Evolutionary conservation across 2,113 vertebrate genomes (phyloP), one percentile per base, ranked within the genome.

Genomic region (Mystacornis crossleyi): DNA sequence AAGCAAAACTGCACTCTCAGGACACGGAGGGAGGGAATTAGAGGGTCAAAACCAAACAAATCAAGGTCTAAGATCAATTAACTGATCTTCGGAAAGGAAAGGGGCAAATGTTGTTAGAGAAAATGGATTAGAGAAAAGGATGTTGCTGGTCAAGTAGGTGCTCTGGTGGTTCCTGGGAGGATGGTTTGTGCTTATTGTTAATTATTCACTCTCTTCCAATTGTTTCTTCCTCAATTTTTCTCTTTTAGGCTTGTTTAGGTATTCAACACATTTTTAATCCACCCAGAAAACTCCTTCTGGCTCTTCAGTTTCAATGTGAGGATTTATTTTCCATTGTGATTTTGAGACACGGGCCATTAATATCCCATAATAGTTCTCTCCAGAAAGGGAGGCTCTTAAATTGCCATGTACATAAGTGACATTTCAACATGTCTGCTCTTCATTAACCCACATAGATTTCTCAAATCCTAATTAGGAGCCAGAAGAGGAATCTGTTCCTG

Each of bases 391-490:
- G 33, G 42, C 8, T 85, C 26, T 50, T 82, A 65, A 95, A 95
- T 42, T 9, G 10, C 57, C 15, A 1, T 8, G n/a, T 36, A 28
- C 43, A 21, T 23, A n/a, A 90, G 54, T 3, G 28, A 93, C 75
- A 83, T 90, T 92, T 91, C 50, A 40, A 69, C 55, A 13, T 45
- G 83, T 89, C 65, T 89, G 38, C 72, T 84, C 48, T 71, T 95
- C 81, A 84, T 95, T 95, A 95, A 77, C n/a, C 62, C 40, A 8
- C 29, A 36, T 86, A 69, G 45, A 81, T 90, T 89, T 84, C 91
- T 95, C 65, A 94, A 81, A 83, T 64, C 75, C 50, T 94, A 82
- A 84, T 94, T 79, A 95, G 50, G n/a, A 90, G 47, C 10, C 5
- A 79, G 80, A 94, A 89, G 65, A 92, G 57, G 53, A 92, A 90